phyloP scores from a whole-genome alignment of 2,888 invertebrate genomes.

The Cotesia congregata region DNA sequence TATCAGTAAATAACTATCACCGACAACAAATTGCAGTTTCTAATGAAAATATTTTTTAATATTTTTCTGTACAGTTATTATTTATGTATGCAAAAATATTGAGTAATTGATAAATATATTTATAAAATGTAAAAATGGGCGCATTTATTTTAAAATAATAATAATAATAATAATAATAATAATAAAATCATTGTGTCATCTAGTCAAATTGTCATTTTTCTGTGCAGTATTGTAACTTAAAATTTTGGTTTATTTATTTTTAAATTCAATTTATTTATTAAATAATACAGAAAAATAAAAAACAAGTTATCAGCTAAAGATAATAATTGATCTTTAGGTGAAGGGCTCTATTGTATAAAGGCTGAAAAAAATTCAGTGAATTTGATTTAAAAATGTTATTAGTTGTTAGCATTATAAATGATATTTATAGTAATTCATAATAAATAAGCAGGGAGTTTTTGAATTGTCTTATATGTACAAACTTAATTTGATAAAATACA shows the following conservation, averaged over 20 bases:
- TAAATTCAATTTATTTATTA: not conserved
- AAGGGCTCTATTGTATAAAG: constrained; percentile 16
- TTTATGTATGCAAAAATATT: not conserved
- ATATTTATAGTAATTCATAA: constrained; percentile 3
- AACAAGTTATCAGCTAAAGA: not conserved
- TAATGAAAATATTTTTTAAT: too few relatives aligned
- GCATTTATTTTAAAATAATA: constrained; percentile 11
- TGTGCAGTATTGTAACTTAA: not conserved
- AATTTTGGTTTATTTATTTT: not conserved
- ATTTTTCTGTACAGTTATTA: not conserved
- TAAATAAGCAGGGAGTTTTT: constrained; percentile 4
- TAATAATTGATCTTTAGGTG: not conserved
- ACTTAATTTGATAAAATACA: not conserved
- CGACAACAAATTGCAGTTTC: not conserved
- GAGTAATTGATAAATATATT: constrained; percentile 8
- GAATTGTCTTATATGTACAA: not conserved
- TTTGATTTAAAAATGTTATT: not conserved
- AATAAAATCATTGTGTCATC: constrained; percentile 13
- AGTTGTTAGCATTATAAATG: not conserved
- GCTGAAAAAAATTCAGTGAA: constrained; percentile 15
- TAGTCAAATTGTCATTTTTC: constrained; percentile 8
- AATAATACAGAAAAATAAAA: constrained; percentile 4
- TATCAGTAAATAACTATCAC: not conserved
- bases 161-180: constrained; percentile 23
- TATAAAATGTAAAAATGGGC: not conserved